Evolutionary conservation across 2,888 invertebrate genomes (phyloP).

Genomic region (Phortica okadai): DNA sequence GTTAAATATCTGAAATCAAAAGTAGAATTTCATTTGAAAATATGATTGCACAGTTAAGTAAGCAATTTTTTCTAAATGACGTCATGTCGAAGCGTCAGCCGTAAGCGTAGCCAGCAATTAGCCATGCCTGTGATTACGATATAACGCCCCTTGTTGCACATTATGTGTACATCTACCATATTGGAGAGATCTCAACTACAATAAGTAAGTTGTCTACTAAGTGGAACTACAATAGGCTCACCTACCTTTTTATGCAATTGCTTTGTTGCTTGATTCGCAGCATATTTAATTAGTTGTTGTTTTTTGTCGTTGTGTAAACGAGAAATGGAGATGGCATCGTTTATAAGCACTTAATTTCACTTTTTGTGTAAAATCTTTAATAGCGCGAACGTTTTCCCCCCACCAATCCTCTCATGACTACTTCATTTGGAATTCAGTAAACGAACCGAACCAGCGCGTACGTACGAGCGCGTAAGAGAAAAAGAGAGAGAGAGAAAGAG

Average conservation of each 20-base stretch:
- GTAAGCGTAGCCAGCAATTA: no score
- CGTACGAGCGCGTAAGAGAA: slow-evolving; percentile 38
- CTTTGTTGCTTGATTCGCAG: slow-evolving; percentile 29
- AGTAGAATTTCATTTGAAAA: not conserved
- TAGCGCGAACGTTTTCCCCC: slow-evolving; percentile 52
- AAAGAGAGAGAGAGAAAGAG: not conserved
- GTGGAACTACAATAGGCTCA: no score
- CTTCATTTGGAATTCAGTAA: slow-evolving; percentile 70
- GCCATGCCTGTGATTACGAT: not conserved
- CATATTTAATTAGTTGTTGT: slow-evolving; percentile 29
- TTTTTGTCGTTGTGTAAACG: slow-evolving; percentile 33
- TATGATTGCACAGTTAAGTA: not conserved
- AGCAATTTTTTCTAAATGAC: slow-evolving; percentile 1
- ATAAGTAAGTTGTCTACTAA: not conserved
- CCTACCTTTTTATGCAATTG: slow-evolving; percentile 41
- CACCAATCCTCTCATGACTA: slow-evolving; percentile 56
- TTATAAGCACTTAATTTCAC: slow-evolving; percentile 68
- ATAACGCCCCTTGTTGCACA: not conserved
- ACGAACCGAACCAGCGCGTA: slow-evolving; percentile 57
- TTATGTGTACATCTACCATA: no score
- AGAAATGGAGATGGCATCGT: slow-evolving; percentile 40
- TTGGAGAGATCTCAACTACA: not conserved
- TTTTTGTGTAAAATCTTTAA: slow-evolving; percentile 60
- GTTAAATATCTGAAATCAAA: slow-evolving; percentile 1
- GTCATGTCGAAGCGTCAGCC: not conserved